Percentiles rank a stretch among this genome's conserved stretches.
Conservation (phyloP, 2,797 vertebrate genomes). For the Emydoidea blandingii region DNA sequence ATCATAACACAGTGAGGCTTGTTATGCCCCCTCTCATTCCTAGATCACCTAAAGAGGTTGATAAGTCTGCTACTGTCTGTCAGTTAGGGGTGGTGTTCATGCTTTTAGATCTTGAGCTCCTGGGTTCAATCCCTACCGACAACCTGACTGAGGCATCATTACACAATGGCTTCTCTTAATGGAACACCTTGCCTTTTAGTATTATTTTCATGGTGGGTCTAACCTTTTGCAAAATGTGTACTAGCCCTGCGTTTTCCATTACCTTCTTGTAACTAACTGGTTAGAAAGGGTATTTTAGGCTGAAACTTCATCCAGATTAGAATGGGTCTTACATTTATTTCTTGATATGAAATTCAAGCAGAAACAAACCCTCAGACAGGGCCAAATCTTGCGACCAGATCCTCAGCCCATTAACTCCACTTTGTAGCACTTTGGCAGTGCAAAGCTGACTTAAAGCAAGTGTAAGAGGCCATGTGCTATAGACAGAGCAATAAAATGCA, state of each 20-base stretch:
- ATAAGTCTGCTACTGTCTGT: too few species aligned
- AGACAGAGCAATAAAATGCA: too few species aligned
- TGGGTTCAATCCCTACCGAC: neutral
- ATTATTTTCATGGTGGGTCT: neutral
- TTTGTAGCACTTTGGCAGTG: neutral
- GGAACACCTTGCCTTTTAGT: neutral
- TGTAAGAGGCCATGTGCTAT: neutral
- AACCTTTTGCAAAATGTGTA: neutral
- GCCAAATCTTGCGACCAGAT: neutral
- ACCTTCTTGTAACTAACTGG: neutral
- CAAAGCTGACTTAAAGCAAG: neutral
- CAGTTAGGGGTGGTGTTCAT: too few species aligned
- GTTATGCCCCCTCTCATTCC: too few species aligned
- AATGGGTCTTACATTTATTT: neutral
- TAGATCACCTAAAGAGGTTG: too few species aligned
- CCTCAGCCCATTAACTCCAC: neutral
- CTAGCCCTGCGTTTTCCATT: neutral
- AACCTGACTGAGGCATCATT: neutral
- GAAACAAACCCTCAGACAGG: neutral
- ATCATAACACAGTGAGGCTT: too few species aligned
- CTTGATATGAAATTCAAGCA: neutral
- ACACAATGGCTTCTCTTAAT: neutral
- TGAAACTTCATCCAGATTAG: neutral
- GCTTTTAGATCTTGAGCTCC: neutral
- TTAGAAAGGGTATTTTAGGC: neutral